These are phyloP conservation scores for Symphodus melops DNA, from an alignment of 2,113 vertebrate species.

Conservation along the genomic window DNA sequence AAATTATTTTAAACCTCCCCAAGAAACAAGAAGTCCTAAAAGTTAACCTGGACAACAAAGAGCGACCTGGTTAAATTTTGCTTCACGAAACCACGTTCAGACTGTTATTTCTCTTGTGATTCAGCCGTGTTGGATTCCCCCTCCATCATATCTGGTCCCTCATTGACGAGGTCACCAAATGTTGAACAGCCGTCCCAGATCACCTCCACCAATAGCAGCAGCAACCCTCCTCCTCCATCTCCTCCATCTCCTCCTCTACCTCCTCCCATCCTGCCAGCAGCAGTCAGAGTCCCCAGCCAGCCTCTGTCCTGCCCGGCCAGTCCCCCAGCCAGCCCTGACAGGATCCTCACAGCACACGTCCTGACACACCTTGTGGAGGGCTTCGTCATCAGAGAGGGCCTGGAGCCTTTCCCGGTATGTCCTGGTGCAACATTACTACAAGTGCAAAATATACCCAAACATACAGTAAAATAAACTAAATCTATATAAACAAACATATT, in stretches of 20 bases:
- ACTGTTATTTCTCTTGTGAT: background rate
- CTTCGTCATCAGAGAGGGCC: constrained; percentile 94
- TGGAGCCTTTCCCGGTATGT: constrained; percentile 92
- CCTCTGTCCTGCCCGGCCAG: constrained; percentile 82
- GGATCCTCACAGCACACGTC: constrained; percentile 90
- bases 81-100: background rate
- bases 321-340: constrained; percentile 83
- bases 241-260: constrained; percentile 62
- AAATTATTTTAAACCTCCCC: no score
- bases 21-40: no score
- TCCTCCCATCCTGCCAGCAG: constrained; percentile 87
- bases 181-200: constrained; percentile 86
- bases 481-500: no score
- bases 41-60: background rate
- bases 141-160: constrained; percentile 82
- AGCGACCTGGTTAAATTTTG: background rate
- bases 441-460: no score
- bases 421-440: background rate
- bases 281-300: constrained; percentile 84
- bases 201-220: constrained; percentile 49
- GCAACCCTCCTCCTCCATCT: constrained; percentile 67
- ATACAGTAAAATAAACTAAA: no score
- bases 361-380: constrained; percentile 95
- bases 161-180: constrained; percentile 86
- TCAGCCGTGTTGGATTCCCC: constrained; percentile 68